Conservation (phyloP, 2,888 invertebrate species). For the Drosophila robusta region DNA sequence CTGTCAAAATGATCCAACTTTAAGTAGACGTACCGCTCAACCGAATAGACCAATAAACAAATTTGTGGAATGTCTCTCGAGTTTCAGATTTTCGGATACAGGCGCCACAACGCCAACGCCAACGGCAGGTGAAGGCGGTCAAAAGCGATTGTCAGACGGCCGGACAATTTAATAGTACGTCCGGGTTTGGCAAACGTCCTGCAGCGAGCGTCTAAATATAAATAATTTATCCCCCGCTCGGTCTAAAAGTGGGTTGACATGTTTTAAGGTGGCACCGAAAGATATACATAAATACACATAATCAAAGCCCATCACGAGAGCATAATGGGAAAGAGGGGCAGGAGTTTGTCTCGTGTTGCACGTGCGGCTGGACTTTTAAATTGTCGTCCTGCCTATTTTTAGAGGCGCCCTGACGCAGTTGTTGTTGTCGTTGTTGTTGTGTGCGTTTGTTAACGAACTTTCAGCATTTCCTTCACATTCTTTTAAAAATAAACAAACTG, state of each 20-base stretch:
- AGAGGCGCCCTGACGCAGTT: conserved; percentile 20
- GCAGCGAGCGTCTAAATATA: conserved; percentile 23
- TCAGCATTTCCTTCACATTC: conserved; percentile 53
- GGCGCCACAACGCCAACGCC: too few relatives aligned
- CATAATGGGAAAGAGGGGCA: not conserved
- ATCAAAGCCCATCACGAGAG: conserved; percentile 19
- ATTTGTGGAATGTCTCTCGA: too few relatives aligned
- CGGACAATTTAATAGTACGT: not conserved
- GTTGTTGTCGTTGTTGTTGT: not conserved
- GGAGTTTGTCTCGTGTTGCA: conserved; percentile 47
- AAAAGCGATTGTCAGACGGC: not conserved
- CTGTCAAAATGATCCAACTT: too few relatives aligned
- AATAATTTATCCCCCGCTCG: conserved; percentile 1
- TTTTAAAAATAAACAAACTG: conserved; percentile 56
- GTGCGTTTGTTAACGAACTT: conserved; percentile 39
- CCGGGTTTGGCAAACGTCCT: conserved; percentile 4
- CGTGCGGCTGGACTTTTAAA: conserved; percentile 40
- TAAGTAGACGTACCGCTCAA: too few relatives aligned
- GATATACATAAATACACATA: conserved; percentile 28
- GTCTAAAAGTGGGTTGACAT: conserved; percentile 5
- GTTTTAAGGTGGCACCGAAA: conserved; percentile 29
- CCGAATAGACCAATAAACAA: too few relatives aligned
- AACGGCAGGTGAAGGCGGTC: too few relatives aligned
- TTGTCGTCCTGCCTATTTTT: conserved; percentile 42
- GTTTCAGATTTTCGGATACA: too few relatives aligned